Evolutionary conservation across 2,888 invertebrate species (phyloP).

Genomic region (Drosophila mettleri): DNA sequence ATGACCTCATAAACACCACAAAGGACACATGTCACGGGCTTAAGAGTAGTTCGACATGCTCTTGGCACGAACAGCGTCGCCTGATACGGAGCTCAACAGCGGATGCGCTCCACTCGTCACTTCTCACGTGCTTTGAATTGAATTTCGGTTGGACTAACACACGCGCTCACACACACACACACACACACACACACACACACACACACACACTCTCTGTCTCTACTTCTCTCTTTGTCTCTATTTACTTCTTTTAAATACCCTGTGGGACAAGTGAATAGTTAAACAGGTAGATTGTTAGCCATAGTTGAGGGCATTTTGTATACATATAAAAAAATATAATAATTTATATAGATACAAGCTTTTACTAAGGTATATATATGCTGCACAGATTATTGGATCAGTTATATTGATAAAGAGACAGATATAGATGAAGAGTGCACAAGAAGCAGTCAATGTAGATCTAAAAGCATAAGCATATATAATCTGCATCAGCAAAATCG

Average conservation of each 20-base stretch:
- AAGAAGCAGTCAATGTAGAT: too few species aligned
- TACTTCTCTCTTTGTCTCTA: background rate
- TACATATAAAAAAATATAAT: too few species aligned
- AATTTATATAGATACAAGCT: too few species aligned
- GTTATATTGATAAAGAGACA: background rate
- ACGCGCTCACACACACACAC: background rate
- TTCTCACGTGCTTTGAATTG: slow-evolving; percentile 69
- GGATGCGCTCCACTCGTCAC: slow-evolving; percentile 12
- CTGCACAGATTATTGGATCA: too few species aligned
- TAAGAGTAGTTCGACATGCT: slow-evolving; percentile 42
- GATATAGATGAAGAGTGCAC: too few species aligned
- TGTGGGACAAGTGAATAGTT: background rate
- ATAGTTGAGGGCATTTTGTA: too few species aligned
- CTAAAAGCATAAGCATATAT: too few species aligned
- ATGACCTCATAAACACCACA: slow-evolving; percentile 67
- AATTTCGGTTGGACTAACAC: slow-evolving; percentile 45
- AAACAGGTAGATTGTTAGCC: background rate
- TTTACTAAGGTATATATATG: too few species aligned
- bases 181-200: background rate
- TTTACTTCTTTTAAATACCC: slow-evolving; percentile 8
- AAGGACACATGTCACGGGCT: slow-evolving; percentile 56
- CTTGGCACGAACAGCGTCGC: slow-evolving; percentile 32
- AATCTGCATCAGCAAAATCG: too few species aligned
- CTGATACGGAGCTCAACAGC: slow-evolving; percentile 15
- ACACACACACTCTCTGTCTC: background rate